Percentiles rank a stretch among this genome's conserved stretches.
These are phyloP conservation scores for Heliothis peltigera DNA, from an alignment of 2,888 invertebrate genomes.

Conservation along the genomic window DNA sequence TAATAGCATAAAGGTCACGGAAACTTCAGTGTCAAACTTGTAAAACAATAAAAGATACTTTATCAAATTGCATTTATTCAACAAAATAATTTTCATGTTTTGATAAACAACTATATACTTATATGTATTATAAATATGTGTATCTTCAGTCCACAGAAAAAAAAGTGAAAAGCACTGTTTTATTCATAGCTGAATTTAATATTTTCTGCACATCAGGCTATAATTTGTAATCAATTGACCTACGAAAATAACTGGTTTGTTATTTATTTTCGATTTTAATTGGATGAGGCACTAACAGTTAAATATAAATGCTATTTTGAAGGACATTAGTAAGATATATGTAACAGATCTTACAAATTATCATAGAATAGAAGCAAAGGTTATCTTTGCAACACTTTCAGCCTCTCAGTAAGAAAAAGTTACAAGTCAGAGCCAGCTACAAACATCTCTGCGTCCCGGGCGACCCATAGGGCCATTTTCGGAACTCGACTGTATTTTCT, in stretches of 20 bases:
- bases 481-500: no score
- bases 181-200: no score
- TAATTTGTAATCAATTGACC: no score
- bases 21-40: not conserved
- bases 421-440: no score
- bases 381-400: slow-evolving; percentile 11
- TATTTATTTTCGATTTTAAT: slow-evolving; percentile 8
- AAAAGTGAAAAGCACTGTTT: no score
- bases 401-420: slow-evolving; percentile 1
- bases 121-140: no score
- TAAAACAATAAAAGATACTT: slow-evolving; percentile 13
- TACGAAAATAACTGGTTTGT: slow-evolving; percentile 12
- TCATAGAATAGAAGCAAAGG: slow-evolving; percentile 8
- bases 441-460: no score
- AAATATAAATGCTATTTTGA: slow-evolving; percentile 3
- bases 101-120: slow-evolving; percentile 26
- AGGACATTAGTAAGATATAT: slow-evolving; percentile 6
- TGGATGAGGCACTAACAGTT: slow-evolving; percentile 3
- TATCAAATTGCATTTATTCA: slow-evolving; percentile 63
- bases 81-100: slow-evolving; percentile 47
- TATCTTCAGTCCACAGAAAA: no score
- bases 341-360: slow-evolving; percentile 20
- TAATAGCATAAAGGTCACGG: not conserved
- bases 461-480: no score
- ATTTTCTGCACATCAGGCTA: no score